Base-by-base conservation (phyloP, 2,113 vertebrate species). In the Tympanuchus pallidicinctus region DNA sequence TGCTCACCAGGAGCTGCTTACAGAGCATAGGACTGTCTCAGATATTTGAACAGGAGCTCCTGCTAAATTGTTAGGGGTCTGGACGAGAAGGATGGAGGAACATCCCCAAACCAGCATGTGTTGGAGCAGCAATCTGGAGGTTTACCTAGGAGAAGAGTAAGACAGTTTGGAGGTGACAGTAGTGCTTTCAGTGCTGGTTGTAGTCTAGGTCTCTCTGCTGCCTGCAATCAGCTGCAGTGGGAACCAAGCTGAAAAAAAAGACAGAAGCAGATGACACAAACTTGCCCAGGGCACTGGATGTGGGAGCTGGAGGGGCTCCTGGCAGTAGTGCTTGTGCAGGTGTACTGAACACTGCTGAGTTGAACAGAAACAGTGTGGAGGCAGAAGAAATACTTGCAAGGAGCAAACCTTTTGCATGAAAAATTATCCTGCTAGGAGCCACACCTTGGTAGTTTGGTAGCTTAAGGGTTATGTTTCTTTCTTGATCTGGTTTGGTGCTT, bases 41-140 rank as follows among this genome's bases (percentile, higher is more conserved):
- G 63, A 70, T 42, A 36, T 1, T 1, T 20, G 1, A 13, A 12
- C 0, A 1, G 27, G 11, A 82, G 13, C 7, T 69, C 6, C 32
- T 5, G 13, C 16, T 4, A 16, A 19, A 10, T 17, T 1, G 2
- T 0, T 4, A 16, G 13, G 47, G 54, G 22, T 65, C 56, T 36
- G 43, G 10, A 28, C 0, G 3, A 36, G 28, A 21, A n/a, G 21
- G 45, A 21, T 11, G 36, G 42, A 21, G 12, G 0, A 1, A 7
- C 40, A 38, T 21, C 38, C 50, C 59, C 45, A 54, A 43, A 38
- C 14, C 21, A 11, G 11, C 27, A 8, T 0, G 1, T 3, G 27
- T 75, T 1, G 10, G 61, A 72, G 66, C 57, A 84, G 52, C 27
- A 73, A 43, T 12, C 63, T 2, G 1, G 18, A 28, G 57, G 18